These are phyloP conservation scores for Protonemura montana DNA, from an alignment of 2,888 invertebrate genomes.

Conservation along the genomic window DNA sequence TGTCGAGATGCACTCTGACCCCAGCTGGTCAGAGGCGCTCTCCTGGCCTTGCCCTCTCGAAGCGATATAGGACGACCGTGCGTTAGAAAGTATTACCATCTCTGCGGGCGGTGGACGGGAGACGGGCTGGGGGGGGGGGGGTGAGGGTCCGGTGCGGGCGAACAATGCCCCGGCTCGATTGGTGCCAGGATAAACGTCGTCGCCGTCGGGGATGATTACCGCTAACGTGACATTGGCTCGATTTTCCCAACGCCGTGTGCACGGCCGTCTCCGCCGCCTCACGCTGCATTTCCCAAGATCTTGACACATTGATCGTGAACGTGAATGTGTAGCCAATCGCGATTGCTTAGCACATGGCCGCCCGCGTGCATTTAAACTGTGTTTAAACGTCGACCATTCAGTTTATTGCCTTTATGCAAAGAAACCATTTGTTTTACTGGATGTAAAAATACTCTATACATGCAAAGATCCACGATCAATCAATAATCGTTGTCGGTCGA, in stretches of 20 bases:
- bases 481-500: background rate
- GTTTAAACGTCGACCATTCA: background rate
- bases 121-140: background rate
- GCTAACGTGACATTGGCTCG: background rate
- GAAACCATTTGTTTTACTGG: background rate
- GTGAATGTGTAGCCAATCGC: slow-evolving; percentile 7
- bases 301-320: slow-evolving; percentile 12
- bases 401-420: background rate
- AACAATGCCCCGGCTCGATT: background rate
- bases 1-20: slow-evolving; percentile 41
- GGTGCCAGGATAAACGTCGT: background rate
- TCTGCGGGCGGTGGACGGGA: background rate
- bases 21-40: slow-evolving; percentile 25
- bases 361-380: background rate
- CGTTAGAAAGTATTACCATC: slow-evolving; percentile 18
- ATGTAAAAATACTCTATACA: background rate
- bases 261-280: too few species aligned
- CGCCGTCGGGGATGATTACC: background rate
- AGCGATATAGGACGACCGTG: slow-evolving; percentile 1
- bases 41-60: slow-evolving; percentile 30
- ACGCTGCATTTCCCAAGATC: slow-evolving; percentile 1
- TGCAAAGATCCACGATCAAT: background rate
- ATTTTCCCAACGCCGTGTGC: background rate
- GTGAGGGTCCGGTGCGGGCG: background rate
- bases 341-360: background rate